Conservation (phyloP, 2,113 vertebrate species). For the Scytalopus superciliaris region DNA sequence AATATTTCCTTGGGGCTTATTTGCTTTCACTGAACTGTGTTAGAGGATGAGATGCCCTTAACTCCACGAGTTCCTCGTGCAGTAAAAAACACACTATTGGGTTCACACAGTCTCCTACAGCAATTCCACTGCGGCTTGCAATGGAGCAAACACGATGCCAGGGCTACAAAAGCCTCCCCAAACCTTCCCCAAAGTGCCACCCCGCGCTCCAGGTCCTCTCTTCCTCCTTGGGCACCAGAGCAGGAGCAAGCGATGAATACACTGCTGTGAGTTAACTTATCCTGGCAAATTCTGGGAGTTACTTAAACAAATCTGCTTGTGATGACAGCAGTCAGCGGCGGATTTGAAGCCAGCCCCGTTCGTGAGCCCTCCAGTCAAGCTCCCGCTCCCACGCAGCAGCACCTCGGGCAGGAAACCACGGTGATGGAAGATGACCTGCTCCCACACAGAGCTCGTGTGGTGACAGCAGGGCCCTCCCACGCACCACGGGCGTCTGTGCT, state of each 20-base stretch:
- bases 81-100: rapidly evolving
- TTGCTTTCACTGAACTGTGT: not conserved
- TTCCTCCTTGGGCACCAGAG: not conserved
- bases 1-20: not conserved
- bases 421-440: not conserved
- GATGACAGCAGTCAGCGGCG: not conserved
- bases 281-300: not conserved
- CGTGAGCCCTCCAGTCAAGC: not conserved
- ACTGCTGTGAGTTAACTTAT: not conserved
- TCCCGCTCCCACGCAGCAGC: not conserved
- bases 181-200: rapidly evolving
- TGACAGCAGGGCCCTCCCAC: not conserved
- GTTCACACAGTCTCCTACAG: rapidly evolving
- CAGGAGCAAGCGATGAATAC: rapidly evolving
- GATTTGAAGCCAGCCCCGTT: not conserved
- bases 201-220: rapidly evolving
- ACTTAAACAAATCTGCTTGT: not conserved
- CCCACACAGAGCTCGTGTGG: rapidly evolving
- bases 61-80: rapidly evolving
- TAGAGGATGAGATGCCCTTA: not conserved
- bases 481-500: rapidly evolving
- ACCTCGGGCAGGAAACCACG: not conserved
- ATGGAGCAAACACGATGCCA: rapidly evolving
- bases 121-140: rapidly evolving
- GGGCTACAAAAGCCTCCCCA: not conserved